Evolutionary conservation across 2,113 vertebrate genomes (phyloP).

Genomic region (Cololabis saira): DNA sequence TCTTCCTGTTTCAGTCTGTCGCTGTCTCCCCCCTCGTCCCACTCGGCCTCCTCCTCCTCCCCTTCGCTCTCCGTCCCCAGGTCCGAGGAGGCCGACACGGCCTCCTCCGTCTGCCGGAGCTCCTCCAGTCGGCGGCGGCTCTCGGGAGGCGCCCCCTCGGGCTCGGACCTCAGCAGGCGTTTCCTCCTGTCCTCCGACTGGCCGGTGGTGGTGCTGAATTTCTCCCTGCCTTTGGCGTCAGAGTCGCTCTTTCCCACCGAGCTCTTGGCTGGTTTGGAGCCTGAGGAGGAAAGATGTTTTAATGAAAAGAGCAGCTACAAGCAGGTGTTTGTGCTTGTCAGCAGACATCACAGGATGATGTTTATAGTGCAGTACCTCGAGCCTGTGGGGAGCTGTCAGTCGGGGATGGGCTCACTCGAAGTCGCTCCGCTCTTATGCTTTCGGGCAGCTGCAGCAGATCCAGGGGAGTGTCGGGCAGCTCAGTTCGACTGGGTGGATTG

Average conservation of each 20-base stretch:
- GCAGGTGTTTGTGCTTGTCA: conserved; percentile 7
- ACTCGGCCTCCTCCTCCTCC: conserved; percentile 75
- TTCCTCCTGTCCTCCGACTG: conserved; percentile 79
- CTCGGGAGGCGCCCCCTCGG: conserved; percentile 73
- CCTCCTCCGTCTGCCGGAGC: conserved; percentile 71
- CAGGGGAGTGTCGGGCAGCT: conserved; percentile 83
- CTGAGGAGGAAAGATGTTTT: conserved; percentile 43
- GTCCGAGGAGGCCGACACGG: conserved; percentile 74
- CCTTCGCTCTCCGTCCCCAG: conserved; percentile 78
- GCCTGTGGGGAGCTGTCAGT: conserved; percentile 71
- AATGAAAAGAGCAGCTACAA: conserved; percentile 3
- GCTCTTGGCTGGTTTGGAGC: conserved; percentile 64
- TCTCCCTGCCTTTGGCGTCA: conserved; percentile 73
- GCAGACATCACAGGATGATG: conserved; percentile 11
- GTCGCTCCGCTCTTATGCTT: conserved; percentile 74
- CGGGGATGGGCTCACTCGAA: conserved; percentile 67
- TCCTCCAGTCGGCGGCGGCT: conserved; percentile 73
- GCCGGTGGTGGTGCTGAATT: conserved; percentile 53
- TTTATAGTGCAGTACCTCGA: conserved; percentile 65
- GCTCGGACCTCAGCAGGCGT: conserved; percentile 72
- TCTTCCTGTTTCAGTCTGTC: conserved; percentile 84
- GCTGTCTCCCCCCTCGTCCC: conserved; percentile 62
- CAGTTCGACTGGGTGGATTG: conserved; percentile 79
- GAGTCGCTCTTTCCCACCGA: conserved; percentile 64
- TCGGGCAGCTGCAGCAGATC: conserved; percentile 88